Conservation (phyloP, 1,140 invertebrate genomes). For the Anthonomus grandis region DNA sequence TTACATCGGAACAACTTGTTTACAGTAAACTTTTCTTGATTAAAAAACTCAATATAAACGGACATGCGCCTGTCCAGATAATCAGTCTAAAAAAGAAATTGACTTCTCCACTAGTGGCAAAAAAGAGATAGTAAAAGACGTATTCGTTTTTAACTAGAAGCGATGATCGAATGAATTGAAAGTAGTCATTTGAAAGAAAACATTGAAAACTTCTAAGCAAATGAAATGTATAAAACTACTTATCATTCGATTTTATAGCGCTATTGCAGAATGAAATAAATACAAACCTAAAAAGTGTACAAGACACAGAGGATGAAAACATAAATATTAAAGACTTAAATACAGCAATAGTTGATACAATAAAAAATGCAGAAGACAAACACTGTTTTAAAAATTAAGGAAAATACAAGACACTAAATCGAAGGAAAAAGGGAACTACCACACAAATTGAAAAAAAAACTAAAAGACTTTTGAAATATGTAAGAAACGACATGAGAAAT, state of each 20-base stretch:
- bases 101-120: conserved; percentile 15
- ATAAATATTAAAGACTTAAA: background rate
- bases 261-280: background rate
- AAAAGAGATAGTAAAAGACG: conserved; percentile 12
- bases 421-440: no score
- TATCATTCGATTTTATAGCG: background rate
- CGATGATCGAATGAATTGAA: no score
- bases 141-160: conserved; percentile 7
- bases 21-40: conserved; percentile 15
- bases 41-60: conserved; percentile 11
- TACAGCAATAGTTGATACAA: background rate
- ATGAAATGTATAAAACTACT: background rate
- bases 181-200: no score
- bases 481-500: no score
- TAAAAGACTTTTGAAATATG: no score
- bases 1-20: conserved; percentile 18
- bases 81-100: conserved; percentile 12
- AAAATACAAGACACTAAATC: background rate
- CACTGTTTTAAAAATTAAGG: background rate
- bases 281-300: background rate
- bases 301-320: background rate
- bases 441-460: no score
- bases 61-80: conserved; percentile 14
- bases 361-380: background rate
- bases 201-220: background rate